Evolutionary conservation across 2,888 invertebrate genomes (phyloP).

Genomic region (Eremobia ochroleuca): DNA sequence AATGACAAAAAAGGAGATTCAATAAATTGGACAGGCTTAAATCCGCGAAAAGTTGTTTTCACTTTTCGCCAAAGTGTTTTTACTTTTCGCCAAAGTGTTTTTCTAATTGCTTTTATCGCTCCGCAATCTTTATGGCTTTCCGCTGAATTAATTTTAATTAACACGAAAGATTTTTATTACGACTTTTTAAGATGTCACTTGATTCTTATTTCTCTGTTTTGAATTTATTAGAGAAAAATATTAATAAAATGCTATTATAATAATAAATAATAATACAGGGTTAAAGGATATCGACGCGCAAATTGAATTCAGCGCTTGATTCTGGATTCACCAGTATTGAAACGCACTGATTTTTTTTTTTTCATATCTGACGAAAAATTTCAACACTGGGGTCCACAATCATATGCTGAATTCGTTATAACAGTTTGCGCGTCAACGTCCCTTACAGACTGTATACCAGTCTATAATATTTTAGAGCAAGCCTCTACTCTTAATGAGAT

Average conservation of each 20-base stretch:
- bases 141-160: conserved; percentile 60
- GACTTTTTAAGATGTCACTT: conserved; percentile 35
- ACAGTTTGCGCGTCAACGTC: too few species aligned
- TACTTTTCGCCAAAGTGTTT: conserved; percentile 62
- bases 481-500: too few species aligned
- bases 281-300: background rate
- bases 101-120: conserved; percentile 68
- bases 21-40: conserved; percentile 64
- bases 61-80: conserved; percentile 62
- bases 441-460: too few species aligned
- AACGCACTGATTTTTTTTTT: background rate
- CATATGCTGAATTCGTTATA: background rate
- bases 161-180: conserved; percentile 41
- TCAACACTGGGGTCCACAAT: background rate
- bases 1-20: conserved; percentile 50
- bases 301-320: background rate
- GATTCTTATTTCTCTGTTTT: conserved; percentile 25
- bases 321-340: background rate
- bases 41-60: conserved; percentile 65
- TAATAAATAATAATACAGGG: background rate
- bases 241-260: background rate
- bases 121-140: conserved; percentile 61
- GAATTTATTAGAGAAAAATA: background rate
- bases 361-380: background rate
- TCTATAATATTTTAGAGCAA: too few species aligned